Evolutionary conservation across 2,888 invertebrate species (phyloP), one percentile per base, ranked within the genome.

Genomic region (Campoletis raptor): DNA sequence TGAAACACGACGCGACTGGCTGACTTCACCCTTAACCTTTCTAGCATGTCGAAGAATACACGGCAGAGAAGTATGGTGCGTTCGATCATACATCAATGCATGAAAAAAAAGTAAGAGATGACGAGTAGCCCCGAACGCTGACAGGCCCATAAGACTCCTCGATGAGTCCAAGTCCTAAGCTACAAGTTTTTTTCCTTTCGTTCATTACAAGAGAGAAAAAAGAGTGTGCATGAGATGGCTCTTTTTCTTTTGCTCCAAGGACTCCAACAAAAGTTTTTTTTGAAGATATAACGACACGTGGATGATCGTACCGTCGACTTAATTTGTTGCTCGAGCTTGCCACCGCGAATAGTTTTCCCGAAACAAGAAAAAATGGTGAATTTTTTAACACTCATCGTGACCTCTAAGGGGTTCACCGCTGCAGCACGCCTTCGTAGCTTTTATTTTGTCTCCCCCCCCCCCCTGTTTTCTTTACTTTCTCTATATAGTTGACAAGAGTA

Each of bases 121-220:
- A 90, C 90, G 89, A 90, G 91, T 89, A 89, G 89, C 54, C 72
- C 54, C 85, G 87, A 81, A 86, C 85, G 88, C 88, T 90, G 90
- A 90, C 91, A 90, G 82, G 79, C 69, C 85, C 86, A 81, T 86
- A 87, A 90, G 88, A 85, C 89, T 86, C 81, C 89, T 85, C 81
- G 83, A 87, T 81, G 85, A 42, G 72, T 89, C 74, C 85, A 82
- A 83, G 70, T 40, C 30, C 73, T 37, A 18, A 45, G 72, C 54
- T 67, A n/a, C 66, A 66, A 18, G 42, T 12, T 45, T 79, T 42
- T 66, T 18, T n/a, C n/a, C 66, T 73, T 54, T 42, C 57, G 54
- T 74, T 81, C 67, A 72, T 86, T 80, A 70, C 45, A 9, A 80
- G 24, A 37, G 57, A 57, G 76, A 57, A 77, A 77, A 48, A 70